phyloP scores from a whole-genome alignment of 2,113 vertebrate genomes.

The Mormoops blainvillei region DNA sequence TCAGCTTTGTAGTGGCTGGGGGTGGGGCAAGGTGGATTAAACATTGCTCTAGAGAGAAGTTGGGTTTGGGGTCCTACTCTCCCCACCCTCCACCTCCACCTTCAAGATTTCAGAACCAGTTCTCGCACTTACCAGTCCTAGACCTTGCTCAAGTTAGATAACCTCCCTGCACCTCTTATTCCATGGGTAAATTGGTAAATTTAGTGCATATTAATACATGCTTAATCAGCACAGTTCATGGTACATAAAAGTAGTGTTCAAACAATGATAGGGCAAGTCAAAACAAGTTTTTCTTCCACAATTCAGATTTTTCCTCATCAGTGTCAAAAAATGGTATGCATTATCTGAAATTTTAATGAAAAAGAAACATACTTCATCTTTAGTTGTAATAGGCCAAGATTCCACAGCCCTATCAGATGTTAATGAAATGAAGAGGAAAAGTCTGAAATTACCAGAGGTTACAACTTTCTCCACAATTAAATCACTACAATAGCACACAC shows the following conservation, averaged over 20 bases:
- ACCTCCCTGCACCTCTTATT: neutral
- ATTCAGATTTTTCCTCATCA: neutral
- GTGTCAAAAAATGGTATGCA: neutral
- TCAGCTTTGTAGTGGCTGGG: no score
- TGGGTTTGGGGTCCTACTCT: neutral
- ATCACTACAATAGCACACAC: neutral
- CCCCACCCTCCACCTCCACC: neutral
- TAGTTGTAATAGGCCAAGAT: neutral
- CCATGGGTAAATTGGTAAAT: neutral
- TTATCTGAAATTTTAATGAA: slow-evolving; percentile 18
- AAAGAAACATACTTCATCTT: slow-evolving; percentile 30
- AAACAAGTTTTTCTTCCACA: neutral
- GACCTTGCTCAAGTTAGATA: neutral
- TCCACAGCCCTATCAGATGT: neutral
- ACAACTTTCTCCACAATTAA: neutral
- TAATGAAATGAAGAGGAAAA: neutral
- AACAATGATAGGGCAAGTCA: neutral
- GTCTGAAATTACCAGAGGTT: slow-evolving; percentile 31
- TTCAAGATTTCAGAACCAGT: neutral
- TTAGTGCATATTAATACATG: neutral
- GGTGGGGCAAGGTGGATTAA: no score
- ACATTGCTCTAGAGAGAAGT: no score
- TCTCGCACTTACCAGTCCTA: neutral
- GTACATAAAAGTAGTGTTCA: neutral
- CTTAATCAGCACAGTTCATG: neutral